Evolutionary conservation across 2,888 invertebrate genomes (phyloP).

Genomic region (Pseudococcus viburni): DNA sequence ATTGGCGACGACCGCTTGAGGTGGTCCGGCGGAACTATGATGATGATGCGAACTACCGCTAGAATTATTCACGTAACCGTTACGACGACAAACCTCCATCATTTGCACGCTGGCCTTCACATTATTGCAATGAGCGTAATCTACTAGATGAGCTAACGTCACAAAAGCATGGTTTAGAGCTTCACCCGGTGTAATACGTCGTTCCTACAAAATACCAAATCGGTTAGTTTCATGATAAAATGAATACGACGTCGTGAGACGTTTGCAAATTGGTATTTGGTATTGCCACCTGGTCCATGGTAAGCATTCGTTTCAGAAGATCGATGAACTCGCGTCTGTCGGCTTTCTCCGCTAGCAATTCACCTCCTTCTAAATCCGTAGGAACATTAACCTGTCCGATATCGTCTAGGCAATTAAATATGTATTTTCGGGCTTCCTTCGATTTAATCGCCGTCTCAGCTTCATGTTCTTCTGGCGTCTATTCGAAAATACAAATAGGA

Average conservation of each 20-base stretch:
- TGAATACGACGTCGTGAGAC: neutral
- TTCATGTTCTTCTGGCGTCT: constrained; percentile 99
- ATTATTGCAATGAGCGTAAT: constrained; percentile 97
- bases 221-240: neutral
- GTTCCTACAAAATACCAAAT: constrained; percentile 77
- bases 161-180: constrained; percentile 97
- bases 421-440: constrained; percentile 99
- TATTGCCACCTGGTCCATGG: constrained; percentile 90
- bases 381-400: constrained; percentile 97
- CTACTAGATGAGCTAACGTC: constrained; percentile 91
- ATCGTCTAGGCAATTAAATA: constrained; percentile 99
- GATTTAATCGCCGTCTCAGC: constrained; percentile 97
- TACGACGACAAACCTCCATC: constrained; percentile 86
- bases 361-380: constrained; percentile 97
- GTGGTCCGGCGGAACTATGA: constrained; percentile 73
- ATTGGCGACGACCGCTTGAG: constrained; percentile 76
- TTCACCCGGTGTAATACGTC: constrained; percentile 95
- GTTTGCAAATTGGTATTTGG: constrained; percentile 21
- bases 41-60: constrained; percentile 74
- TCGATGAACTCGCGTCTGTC: constrained; percentile 98
- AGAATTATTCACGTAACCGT: constrained; percentile 69
- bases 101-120: constrained; percentile 97
- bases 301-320: constrained; percentile 96
- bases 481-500: constrained; percentile 27
- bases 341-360: constrained; percentile 95